A percentile compares a stretch with the other conserved stretches of the same genome.
Conservation (phyloP, 1,140 invertebrate species). For the Myzus persicae region DNA sequence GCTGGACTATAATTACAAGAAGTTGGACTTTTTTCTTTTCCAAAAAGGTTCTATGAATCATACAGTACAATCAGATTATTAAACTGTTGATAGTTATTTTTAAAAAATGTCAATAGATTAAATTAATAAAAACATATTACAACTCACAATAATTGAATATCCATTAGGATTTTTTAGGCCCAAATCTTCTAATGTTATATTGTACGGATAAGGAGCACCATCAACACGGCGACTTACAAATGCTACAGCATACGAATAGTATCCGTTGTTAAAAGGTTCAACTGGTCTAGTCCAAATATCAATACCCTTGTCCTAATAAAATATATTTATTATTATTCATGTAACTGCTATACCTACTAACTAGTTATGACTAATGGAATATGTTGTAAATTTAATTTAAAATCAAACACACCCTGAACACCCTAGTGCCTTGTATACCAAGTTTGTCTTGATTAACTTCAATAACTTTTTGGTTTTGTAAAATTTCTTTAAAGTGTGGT, state of each 20-base stretch:
- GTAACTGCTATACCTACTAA: background rate
- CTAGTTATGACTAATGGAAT: background rate
- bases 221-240: constrained; percentile 70
- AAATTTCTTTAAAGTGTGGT: constrained; percentile 76
- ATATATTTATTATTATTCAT: constrained; percentile 25
- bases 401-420: constrained; percentile 65
- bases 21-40: background rate
- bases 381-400: background rate
- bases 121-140: background rate
- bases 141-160: constrained; percentile 80
- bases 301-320: constrained; percentile 65
- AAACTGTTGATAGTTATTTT: background rate
- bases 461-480: constrained; percentile 79
- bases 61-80: background rate
- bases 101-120: too few species aligned
- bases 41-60: constrained; percentile 52
- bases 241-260: constrained; percentile 68
- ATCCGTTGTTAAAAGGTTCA: constrained; percentile 64
- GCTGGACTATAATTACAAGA: background rate
- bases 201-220: constrained; percentile 69
- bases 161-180: constrained; percentile 79
- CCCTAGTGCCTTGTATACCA: constrained; percentile 72
- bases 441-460: constrained; percentile 85
- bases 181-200: constrained; percentile 72
- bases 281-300: constrained; percentile 67